Evolutionary conservation across 2,888 invertebrate genomes (phyloP), one percentile per base, ranked within the genome.

Genomic region (Hofmannophila pseudospretella): DNA sequence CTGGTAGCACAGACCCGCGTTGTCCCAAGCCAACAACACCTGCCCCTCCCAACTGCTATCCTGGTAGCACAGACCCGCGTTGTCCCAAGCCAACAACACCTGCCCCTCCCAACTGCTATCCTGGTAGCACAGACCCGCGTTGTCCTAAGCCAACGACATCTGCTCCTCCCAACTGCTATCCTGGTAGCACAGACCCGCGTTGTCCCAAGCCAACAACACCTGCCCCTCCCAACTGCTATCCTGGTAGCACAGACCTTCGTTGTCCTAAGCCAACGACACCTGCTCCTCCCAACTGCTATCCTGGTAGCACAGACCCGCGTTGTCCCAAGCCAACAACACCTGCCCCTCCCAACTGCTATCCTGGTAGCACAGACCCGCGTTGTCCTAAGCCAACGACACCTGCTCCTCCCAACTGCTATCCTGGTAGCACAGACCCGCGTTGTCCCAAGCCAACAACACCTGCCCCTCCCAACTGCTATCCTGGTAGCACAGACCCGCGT

Each of bases 401-500:
- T 7, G 44, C 41, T 2, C 38, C 49, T 12, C 51, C 55, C 11
- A 42, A 30, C 0, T 65, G 65, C 33, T 59, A 50, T 39, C 61
- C 65, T 13, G 69, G 66, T 14, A 52, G 52, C 3, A 49, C 36
- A 12, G 64, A 67, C 13, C 25, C 39, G 0, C n/a, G 48, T 1
- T 48, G 48, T 13, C 48, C 45, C 1, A 36, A 37, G 28, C 47
- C 62, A 2, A 51, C 48, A 0, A 58, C 64, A 3, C 52, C 55
- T 42, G 32, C 33, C 38, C 36, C 64, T 2, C 51, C 60, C 2
- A 49, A 26, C 0, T 58, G 57, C 36, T 49, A 28, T 34, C 58
- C 69, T 0, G 72, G 70, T 0, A 63, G 67, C 8, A 47, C 19
- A 44, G 72, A 80, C 39, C 69, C 74, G 0, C 52, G 70, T 7